phyloP scores from a whole-genome alignment of 2,797 vertebrate genomes.

The Limnodromus scolopaceus region DNA sequence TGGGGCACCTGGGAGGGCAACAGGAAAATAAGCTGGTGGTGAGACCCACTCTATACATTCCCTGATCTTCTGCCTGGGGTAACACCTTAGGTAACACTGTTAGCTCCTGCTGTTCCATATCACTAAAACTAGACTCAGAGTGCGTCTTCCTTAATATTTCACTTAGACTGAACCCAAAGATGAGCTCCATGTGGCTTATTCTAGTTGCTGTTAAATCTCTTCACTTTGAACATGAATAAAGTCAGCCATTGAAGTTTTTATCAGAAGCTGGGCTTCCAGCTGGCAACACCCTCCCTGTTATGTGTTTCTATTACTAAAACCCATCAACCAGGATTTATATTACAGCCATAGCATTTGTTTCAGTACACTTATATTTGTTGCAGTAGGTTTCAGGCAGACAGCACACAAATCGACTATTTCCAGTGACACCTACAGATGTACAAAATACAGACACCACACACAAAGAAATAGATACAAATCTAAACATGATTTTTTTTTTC shows the following conservation, averaged over 20 bases:
- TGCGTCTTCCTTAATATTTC: neutral
- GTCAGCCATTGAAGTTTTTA: neutral
- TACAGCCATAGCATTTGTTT: neutral
- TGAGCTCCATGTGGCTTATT: neutral
- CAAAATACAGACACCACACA: neutral
- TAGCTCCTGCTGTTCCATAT: neutral
- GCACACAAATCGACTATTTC: constrained; percentile 14
- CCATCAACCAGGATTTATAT: neutral
- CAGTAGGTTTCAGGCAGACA: neutral
- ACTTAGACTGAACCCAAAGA: neutral
- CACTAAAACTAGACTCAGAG: neutral
- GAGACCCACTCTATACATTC: neutral
- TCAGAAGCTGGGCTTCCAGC: neutral
- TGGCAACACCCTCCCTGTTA: neutral
- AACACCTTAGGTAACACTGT: rapidly evolving
- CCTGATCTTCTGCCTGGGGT: neutral
- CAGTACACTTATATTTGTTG: neutral
- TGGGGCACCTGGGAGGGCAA: neutral
- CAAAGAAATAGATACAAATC: neutral
- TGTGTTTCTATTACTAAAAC: constrained; percentile 7
- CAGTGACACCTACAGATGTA: neutral
- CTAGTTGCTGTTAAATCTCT: neutral
- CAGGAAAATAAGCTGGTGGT: neutral
- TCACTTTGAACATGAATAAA: neutral
- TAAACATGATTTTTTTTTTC: neutral